phyloP scores from a whole-genome alignment of 2,888 invertebrate genomes.

The Andricus quercusramuli region DNA sequence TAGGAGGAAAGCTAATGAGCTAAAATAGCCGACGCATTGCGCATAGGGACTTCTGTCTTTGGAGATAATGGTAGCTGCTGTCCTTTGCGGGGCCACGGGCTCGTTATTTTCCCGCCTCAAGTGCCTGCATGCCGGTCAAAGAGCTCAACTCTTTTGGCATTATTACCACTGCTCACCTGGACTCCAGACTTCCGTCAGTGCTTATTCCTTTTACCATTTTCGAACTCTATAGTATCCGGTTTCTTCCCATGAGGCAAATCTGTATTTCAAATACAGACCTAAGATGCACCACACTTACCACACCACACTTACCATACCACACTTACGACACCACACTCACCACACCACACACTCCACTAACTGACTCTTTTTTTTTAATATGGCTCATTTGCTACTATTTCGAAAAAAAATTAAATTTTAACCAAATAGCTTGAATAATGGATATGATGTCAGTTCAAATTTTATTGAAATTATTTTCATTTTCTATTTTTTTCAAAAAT shows the following conservation, averaged over 20 bases:
- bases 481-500: no score
- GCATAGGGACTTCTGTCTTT: conserved; percentile 51
- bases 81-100: conserved; percentile 51
- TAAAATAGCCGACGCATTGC: conserved; percentile 44
- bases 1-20: conserved; percentile 43
- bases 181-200: conserved; percentile 26
- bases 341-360: no score
- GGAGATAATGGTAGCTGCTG: conserved; percentile 52
- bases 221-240: not conserved
- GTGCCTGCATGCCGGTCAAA: not conserved
- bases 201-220: conserved; percentile 17
- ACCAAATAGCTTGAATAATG: no score
- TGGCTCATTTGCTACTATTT: no score
- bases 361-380: no score
- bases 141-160: conserved; percentile 39
- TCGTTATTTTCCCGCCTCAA: conserved; percentile 47
- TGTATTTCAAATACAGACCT: not conserved
- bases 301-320: no score
- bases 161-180: conserved; percentile 34
- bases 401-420: no score
- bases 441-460: no score
- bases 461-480: no score
- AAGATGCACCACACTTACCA: no score
- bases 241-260: not conserved
- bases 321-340: no score